phyloP scores from a whole-genome alignment of 2,888 invertebrate species.

The Venusia cambrica region DNA sequence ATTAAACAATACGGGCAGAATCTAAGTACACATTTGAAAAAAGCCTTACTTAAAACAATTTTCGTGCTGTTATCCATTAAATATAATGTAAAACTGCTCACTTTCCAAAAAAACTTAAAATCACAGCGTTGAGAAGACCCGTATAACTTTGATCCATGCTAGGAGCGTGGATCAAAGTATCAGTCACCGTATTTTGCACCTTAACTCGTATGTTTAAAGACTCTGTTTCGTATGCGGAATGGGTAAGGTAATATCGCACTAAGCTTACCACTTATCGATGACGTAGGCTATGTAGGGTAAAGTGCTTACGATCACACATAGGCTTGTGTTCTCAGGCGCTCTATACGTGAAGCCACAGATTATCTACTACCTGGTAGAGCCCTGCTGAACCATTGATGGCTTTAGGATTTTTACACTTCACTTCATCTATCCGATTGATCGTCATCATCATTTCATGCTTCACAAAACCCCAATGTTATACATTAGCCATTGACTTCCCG shows the following conservation, averaged over 20 bases:
- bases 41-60: no score
- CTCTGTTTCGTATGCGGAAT: conserved; percentile 3
- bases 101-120: conserved; percentile 20
- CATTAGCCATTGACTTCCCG: no score
- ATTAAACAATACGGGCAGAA: no score
- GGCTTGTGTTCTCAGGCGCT: conserved; percentile 15
- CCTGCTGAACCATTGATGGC: conserved; percentile 49
- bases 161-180: conserved; percentile 11
- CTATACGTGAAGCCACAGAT: no score
- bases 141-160: no score
- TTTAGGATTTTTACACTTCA: conserved; percentile 41
- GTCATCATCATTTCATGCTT: no score
- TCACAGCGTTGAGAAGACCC: conserved; percentile 15
- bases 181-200: conserved; percentile 1
- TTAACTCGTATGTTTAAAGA: conserved; percentile 4
- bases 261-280: conserved; percentile 26
- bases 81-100: conserved; percentile 15
- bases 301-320: conserved; percentile 38
- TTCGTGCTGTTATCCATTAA: conserved; percentile 9
- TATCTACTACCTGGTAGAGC: conserved; percentile 39
- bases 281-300: conserved; percentile 29
- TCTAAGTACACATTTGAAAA: background rate
- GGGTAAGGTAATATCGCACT: conserved; percentile 20
- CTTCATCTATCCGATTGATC: no score
- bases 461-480: no score